Evolutionary conservation across 2,888 invertebrate genomes (phyloP).

Genomic region (Dichetophora obliterata): DNA sequence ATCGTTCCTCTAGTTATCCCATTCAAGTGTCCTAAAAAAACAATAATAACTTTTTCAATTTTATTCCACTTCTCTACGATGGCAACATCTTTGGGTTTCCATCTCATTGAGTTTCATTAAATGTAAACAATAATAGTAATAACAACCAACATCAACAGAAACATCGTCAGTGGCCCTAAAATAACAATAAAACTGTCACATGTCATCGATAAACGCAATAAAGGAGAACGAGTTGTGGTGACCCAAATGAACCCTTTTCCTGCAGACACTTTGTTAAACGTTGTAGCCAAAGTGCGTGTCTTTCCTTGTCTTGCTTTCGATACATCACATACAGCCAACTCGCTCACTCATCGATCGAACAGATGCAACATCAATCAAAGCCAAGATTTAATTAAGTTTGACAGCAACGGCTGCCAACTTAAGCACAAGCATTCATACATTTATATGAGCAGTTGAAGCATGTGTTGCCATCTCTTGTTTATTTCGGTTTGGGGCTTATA

Average conservation of each 20-base stretch:
- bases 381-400: conserved; percentile 67
- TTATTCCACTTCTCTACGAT: not conserved
- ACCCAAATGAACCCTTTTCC: conserved; percentile 17
- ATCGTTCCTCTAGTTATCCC: not conserved
- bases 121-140: not conserved
- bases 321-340: not conserved
- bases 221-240: not conserved
- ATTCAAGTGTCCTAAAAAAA: conserved; percentile 14
- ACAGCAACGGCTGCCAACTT: conserved; percentile 56
- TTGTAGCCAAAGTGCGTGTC: not conserved
- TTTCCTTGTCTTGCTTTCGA: not conserved
- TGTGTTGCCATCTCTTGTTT: not conserved
- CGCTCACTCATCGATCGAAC: not conserved
- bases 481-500: not conserved
- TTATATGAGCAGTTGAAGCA: not conserved
- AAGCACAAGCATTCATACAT: not conserved
- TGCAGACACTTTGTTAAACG: not conserved
- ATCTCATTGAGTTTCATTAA: conserved; percentile 21
- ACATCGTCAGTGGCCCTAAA: conserved; percentile 1
- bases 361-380: conserved; percentile 65
- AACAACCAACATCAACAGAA: not conserved
- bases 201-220: conserved; percentile 20
- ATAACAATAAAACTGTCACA: conserved; percentile 31
- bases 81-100: not conserved
- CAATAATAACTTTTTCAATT: not conserved